These are phyloP conservation scores for Oryctes rhinoceros DNA, from an alignment of 1,140 invertebrate genomes.

Conservation along the genomic window DNA sequence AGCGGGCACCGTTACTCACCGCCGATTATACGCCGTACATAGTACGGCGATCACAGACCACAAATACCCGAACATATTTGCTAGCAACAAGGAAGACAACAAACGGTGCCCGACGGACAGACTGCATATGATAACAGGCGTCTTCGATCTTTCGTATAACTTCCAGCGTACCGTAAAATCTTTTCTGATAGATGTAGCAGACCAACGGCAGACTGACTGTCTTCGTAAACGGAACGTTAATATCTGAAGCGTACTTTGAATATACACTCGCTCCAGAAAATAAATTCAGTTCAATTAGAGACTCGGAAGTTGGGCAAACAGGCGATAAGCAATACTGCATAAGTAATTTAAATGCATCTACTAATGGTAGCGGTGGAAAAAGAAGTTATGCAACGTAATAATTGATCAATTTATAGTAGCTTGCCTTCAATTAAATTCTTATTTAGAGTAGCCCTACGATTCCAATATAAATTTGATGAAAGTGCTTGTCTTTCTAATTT, in stretches of 20 bases:
- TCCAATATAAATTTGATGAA: too few relatives aligned
- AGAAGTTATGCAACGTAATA: too few relatives aligned
- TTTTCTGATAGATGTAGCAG: neutral
- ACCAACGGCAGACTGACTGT: conserved; percentile 30
- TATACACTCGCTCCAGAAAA: neutral
- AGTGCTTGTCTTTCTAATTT: too few relatives aligned
- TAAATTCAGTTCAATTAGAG: too few relatives aligned
- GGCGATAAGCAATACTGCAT: too few relatives aligned
- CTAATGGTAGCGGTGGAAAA: too few relatives aligned
- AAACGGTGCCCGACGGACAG: conserved; percentile 30
- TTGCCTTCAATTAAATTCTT: too few relatives aligned
- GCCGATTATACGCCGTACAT: conserved; percentile 16
- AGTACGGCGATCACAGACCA: conserved; percentile 14
- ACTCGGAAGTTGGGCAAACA: too few relatives aligned
- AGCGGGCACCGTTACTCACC: conserved; percentile 22
- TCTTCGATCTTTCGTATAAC: conserved; percentile 19
- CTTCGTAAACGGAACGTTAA: conserved; percentile 32
- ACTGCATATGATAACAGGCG: conserved; percentile 30
- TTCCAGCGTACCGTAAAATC: neutral
- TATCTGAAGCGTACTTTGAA: neutral
- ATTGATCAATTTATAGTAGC: too few relatives aligned
- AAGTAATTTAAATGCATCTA: too few relatives aligned
- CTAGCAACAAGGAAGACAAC: conserved; percentile 22
- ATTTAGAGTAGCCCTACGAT: too few relatives aligned
- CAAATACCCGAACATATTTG: conserved; percentile 16